Conservation (phyloP, 2,113 vertebrate species). For the Octodon degus region DNA sequence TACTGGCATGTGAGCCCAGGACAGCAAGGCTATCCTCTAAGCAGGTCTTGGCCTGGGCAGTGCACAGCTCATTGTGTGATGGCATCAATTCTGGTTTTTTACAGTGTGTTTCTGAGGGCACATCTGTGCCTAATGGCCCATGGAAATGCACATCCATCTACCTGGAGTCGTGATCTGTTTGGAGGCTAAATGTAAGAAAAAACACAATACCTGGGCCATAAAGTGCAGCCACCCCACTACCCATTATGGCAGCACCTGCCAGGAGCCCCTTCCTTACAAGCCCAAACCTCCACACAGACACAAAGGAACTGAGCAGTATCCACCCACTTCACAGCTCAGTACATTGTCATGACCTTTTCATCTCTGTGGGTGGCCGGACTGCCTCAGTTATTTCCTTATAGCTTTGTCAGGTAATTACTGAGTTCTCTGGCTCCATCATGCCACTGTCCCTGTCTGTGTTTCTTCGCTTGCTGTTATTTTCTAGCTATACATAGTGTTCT, state of each 20-base stretch:
- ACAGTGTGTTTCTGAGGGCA: neutral
- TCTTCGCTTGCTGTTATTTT: neutral
- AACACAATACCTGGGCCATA: neutral
- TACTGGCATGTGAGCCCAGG: neutral
- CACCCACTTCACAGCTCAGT: too few species aligned
- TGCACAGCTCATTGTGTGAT: neutral
- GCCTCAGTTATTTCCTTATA: neutral
- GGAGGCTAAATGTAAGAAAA: neutral
- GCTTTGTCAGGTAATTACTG: neutral
- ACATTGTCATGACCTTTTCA: neutral
- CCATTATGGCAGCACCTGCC: too few species aligned
- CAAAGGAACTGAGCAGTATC: neutral
- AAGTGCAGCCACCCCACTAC: neutral
- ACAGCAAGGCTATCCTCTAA: neutral
- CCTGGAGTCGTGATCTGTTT: neutral
- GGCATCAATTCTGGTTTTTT: neutral
- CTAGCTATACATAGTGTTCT: neutral
- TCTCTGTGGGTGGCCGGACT: neutral
- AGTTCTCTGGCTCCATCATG: neutral
- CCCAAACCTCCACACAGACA: neutral
- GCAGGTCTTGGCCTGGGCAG: neutral
- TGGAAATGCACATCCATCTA: neutral
- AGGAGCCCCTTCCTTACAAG: neutral
- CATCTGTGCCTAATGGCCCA: neutral
- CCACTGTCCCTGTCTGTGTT: neutral